These are phyloP conservation scores for Pangasius sanitwongsei DNA, from an alignment of 2,797 vertebrate genomes.

Conservation along the genomic window DNA sequence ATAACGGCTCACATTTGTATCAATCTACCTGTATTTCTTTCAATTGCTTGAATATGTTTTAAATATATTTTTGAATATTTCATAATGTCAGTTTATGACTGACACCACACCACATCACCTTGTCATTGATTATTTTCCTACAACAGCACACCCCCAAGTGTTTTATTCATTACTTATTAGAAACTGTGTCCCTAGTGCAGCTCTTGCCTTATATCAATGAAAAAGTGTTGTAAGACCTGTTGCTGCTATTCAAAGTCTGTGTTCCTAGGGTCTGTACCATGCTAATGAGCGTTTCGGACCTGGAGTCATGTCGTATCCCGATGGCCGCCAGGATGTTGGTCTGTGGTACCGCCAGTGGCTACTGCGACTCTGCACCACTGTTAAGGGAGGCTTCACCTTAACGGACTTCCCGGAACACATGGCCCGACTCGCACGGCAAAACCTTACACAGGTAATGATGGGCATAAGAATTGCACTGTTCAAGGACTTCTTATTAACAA, in stretches of 20 bases:
- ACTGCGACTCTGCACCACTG: constrained; percentile 73
- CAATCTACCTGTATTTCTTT: background rate
- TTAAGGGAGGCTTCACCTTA: constrained; percentile 73
- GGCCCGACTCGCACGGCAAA: constrained; percentile 32
- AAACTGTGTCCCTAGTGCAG: background rate
- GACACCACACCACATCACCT: background rate
- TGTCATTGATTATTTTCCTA: background rate
- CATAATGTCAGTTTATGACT: background rate
- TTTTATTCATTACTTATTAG: background rate
- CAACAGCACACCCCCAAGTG: background rate
- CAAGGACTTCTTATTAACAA: background rate
- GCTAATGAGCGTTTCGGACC: constrained; percentile 81
- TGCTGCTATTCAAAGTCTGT: background rate
- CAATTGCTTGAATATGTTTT: background rate
- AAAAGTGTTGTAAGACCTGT: background rate
- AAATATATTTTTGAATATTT: background rate
- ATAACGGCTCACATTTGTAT: background rate
- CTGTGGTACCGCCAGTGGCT: constrained; percentile 80
- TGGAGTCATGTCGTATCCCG: constrained; percentile 77
- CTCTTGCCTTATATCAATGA: background rate
- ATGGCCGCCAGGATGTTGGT: constrained; percentile 81
- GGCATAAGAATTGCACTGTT: background rate
- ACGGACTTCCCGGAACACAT: constrained; percentile 70
- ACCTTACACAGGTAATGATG: constrained; percentile 37
- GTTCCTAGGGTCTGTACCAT: constrained; percentile 82